A percentile compares a stretch with the other conserved stretches of the same genome.
Evolutionary conservation across 2,888 invertebrate genomes (phyloP).

Genomic region (Tryphoninae sp.): DNA sequence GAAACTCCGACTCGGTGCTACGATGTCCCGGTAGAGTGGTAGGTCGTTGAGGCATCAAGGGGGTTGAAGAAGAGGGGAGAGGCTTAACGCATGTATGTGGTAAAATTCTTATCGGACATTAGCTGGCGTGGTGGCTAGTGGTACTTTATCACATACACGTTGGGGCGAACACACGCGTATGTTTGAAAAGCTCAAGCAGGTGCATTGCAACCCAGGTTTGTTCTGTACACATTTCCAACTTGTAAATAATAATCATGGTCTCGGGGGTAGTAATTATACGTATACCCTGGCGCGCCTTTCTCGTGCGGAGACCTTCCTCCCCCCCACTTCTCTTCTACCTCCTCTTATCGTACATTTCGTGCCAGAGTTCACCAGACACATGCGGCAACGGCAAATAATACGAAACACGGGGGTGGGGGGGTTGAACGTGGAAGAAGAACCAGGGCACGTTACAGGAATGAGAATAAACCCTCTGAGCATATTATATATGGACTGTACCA

Average conservation of each 20-base stretch:
- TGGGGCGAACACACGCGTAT: slow-evolving; percentile 49
- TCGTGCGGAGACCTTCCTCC: slow-evolving; percentile 28
- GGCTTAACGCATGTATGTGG: slow-evolving; percentile 33
- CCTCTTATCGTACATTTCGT: slow-evolving; percentile 60
- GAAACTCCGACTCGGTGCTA: no score
- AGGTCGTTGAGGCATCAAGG: no score
- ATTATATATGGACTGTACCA: slow-evolving; percentile 26
- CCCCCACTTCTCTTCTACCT: no score
- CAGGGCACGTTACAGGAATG: neutral
- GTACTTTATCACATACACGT: slow-evolving; percentile 45
- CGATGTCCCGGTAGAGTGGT: no score
- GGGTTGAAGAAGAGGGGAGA: neutral
- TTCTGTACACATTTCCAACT: slow-evolving; percentile 54
- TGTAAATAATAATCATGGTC: slow-evolving; percentile 63
- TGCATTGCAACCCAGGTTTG: neutral
- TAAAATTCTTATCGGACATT: slow-evolving; percentile 55
- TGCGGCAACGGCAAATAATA: slow-evolving; percentile 35
- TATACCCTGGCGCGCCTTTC: slow-evolving; percentile 57
- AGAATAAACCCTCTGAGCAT: slow-evolving; percentile 2
- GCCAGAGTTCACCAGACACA: slow-evolving; percentile 51
- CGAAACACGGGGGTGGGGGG: slow-evolving; percentile 29
- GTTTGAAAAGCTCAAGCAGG: slow-evolving; percentile 20
- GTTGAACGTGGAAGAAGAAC: neutral
- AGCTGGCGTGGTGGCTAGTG: slow-evolving; percentile 8
- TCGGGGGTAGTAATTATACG: slow-evolving; percentile 59